Evolutionary conservation across 2,113 vertebrate species (phyloP).

Genomic region (Istiophorus platypterus): DNA sequence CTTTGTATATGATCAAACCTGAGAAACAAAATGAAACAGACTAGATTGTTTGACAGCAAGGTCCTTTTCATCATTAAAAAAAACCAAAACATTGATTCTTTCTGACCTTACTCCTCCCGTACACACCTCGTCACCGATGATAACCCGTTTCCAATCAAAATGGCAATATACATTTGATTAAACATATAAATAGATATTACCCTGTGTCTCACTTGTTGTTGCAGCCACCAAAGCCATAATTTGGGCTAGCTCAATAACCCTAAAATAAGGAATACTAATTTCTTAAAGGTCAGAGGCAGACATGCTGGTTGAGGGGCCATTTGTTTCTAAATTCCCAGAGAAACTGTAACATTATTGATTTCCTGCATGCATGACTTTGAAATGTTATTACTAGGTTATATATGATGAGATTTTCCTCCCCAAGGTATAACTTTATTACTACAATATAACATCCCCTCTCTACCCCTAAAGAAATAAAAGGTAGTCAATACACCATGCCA

Average conservation of each 20-base stretch:
- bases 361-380: slow-evolving; percentile 61
- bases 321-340: slow-evolving; percentile 62
- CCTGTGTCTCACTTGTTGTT: slow-evolving; percentile 1
- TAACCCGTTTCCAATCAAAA: slow-evolving; percentile 32
- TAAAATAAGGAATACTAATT: slow-evolving; percentile 60
- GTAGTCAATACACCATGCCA: slow-evolving; percentile 43
- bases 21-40: not conserved
- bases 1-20: not conserved
- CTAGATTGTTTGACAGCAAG: slow-evolving; percentile 4
- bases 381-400: slow-evolving; percentile 75
- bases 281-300: slow-evolving; percentile 66
- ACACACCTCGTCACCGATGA: not conserved
- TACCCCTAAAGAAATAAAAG: slow-evolving; percentile 49
- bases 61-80: slow-evolving; percentile 6
- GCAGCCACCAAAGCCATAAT: slow-evolving; percentile 30
- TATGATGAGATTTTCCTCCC: slow-evolving; percentile 64
- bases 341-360: slow-evolving; percentile 72
- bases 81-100: not conserved
- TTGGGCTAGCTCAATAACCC: slow-evolving; percentile 29
- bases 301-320: slow-evolving; percentile 53
- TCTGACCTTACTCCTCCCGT: not conserved
- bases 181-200: slow-evolving; percentile 37
- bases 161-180: slow-evolving; percentile 36
- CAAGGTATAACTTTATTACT: slow-evolving; percentile 65
- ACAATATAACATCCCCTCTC: slow-evolving; percentile 61